Base-by-base conservation (phyloP, 2,113 vertebrate species). In the Barbus barbus region DNA sequence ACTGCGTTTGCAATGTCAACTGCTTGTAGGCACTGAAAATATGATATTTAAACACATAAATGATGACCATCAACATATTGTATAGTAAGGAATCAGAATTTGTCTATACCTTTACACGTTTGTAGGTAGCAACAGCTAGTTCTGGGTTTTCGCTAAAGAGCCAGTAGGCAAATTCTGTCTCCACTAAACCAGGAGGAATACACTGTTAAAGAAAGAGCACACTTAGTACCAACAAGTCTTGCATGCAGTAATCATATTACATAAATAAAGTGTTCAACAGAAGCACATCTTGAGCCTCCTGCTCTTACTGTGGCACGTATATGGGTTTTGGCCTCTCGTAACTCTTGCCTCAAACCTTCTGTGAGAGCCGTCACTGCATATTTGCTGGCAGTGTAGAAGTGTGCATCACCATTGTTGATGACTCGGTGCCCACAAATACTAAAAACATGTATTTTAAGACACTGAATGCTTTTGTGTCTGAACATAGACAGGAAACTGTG, bases 311-410 rank as follows among this genome's bases (percentile, higher is more conserved):
- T 96, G 85, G 95, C 95, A 87, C 95, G 92, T 90, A 98, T 97
- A 60, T 96, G 96, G 18, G 92, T 95, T 81, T 94, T 95, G 8
- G 94, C 95, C 83, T 96, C 94, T 18, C 92, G 90, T 83, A 97
- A 95, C 83, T 98, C 97, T 88, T 96, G 95, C 75, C 96, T 91
- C 67, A 97, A 90, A 75, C 93, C 96, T 90, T 98, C 96, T 0
- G 96, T 97, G 86, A 98, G 88, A 0, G 96, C 96, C 0, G 95
- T 97, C 84, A 97, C 95, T 0, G 96, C 95, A 0, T 93, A 96
- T 90, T 97, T 98, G 89, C 95, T 97, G 76, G 95, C 95, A 0
- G 91, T 92, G 92, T 97, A 98, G 88, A 98, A 98, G 82, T 97
- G 96, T n/a, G 84, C 5, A 36, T 91, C 89, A 0, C 95, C 80